These are phyloP conservation scores for Crax fasciolata DNA, from an alignment of 2,797 vertebrate species.

Conservation along the genomic window DNA sequence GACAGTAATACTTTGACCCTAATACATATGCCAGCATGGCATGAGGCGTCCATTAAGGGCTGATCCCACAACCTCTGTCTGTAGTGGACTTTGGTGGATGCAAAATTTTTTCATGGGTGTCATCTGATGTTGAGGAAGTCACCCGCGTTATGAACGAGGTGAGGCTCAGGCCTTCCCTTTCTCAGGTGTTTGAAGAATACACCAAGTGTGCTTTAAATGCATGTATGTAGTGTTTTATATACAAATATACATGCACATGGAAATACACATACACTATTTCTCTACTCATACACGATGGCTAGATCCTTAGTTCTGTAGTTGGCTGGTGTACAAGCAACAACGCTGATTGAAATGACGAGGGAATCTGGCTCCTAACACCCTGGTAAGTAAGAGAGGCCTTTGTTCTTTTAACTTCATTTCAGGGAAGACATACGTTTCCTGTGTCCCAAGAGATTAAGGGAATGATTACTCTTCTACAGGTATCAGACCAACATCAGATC, in stretches of 20 bases:
- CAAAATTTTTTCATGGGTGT: not conserved
- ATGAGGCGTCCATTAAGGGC: not conserved
- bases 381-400: not conserved
- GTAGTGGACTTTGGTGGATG: conserved; percentile 38
- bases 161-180: not conserved
- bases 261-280: not conserved
- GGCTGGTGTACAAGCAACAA: not conserved
- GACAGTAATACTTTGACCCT: conserved; percentile 80
- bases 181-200: not conserved
- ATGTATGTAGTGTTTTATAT: not conserved
- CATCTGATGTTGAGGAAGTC: not conserved
- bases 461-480: not conserved
- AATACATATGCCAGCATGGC: conserved; percentile 63
- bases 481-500: not conserved
- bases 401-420: not conserved
- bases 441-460: not conserved
- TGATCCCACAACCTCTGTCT: not conserved
- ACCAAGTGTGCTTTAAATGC: not conserved
- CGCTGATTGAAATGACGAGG: not conserved
- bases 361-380: not conserved
- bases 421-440: not conserved
- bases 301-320: not conserved
- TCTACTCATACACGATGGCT: not conserved
- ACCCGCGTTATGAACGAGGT: not conserved
- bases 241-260: rapidly evolving